These are phyloP conservation scores for Nycticebus coucang DNA, from an alignment of 2,113 vertebrate genomes.

Conservation along the genomic window DNA sequence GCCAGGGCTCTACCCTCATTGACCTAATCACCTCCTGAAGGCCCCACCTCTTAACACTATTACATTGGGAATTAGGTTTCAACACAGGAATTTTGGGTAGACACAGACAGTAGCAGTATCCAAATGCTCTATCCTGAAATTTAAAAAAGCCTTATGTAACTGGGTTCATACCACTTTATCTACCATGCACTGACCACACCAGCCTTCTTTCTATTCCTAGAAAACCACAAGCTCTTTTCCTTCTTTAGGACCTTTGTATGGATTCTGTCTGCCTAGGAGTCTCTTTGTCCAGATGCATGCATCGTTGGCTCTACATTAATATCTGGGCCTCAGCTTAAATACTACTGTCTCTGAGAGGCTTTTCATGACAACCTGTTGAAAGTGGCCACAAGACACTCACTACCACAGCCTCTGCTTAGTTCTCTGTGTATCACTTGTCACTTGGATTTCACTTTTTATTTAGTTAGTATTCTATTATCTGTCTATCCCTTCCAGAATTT, in stretches of 20 bases:
- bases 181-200: accelerated
- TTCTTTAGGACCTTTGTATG: neutral
- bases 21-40: neutral
- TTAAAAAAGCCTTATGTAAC: too few species aligned
- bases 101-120: neutral
- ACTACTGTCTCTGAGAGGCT: neutral
- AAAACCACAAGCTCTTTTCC: neutral
- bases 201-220: neutral
- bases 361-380: neutral
- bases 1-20: neutral
- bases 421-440: too few species aligned
- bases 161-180: neutral
- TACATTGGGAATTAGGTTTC: neutral
- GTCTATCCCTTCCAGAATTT: neutral
- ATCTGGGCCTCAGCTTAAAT: neutral
- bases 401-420: neutral
- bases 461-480: neutral
- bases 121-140: neutral
- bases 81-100: neutral
- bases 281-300: neutral
- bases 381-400: neutral
- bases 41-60: neutral
- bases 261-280: neutral
- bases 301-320: neutral
- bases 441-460: neutral